Conservation (phyloP, 2,797 vertebrate genomes). For the Malurus splendens region DNA sequence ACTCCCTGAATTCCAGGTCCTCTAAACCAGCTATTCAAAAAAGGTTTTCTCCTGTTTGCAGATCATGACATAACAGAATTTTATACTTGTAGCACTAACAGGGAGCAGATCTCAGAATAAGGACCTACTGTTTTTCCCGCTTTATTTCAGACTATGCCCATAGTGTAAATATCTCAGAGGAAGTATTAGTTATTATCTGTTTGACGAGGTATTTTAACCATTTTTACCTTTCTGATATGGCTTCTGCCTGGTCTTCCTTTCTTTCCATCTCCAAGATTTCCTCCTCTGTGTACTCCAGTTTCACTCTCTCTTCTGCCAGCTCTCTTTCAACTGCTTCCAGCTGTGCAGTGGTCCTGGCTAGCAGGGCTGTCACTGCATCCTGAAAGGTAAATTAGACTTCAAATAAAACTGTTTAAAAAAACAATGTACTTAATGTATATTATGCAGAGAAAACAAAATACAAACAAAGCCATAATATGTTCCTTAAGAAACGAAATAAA, state of each 20-base stretch:
- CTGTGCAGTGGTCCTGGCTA: conserved; percentile 78
- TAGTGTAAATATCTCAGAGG: background rate
- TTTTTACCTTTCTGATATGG: conserved; percentile 81
- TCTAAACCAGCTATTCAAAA: background rate
- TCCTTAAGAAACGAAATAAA: background rate
- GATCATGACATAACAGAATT: background rate
- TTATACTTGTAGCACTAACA: background rate
- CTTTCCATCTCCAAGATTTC: conserved; percentile 80
- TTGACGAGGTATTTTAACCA: background rate
- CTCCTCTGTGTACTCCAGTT: conserved; percentile 76
- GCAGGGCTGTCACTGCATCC: conserved; percentile 77
- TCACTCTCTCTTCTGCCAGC: conserved; percentile 77
- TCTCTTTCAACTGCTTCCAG: conserved; percentile 81
- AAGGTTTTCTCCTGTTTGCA: background rate
- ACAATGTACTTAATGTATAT: background rate
- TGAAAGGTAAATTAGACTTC: conserved; percentile 25
- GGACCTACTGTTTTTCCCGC: background rate
- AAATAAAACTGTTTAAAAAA: background rate
- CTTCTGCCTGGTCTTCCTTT: conserved; percentile 85
- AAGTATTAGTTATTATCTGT: background rate
- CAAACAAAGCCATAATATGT: background rate
- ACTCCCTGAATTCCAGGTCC: background rate
- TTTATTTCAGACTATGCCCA: background rate
- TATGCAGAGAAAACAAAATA: background rate
- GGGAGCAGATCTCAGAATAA: background rate